Conservation (phyloP, 1,140 invertebrate genomes). For the Drosophila mauritiana region DNA sequence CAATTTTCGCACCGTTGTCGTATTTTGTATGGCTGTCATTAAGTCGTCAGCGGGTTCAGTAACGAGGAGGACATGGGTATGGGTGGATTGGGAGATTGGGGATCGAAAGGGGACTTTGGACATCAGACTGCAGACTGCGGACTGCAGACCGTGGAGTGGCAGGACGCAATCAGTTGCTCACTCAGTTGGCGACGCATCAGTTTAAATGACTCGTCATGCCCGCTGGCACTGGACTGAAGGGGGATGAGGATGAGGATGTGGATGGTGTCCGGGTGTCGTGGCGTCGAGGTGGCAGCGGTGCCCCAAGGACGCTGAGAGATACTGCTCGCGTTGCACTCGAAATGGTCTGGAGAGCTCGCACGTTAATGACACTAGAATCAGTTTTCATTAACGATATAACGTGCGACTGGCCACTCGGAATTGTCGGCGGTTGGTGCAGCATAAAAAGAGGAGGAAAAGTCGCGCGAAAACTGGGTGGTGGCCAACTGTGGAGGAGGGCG, state of each 20-base stretch:
- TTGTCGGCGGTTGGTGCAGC: background rate
- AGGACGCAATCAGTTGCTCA: slow-evolving; percentile 73
- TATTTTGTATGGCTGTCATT: slow-evolving; percentile 81
- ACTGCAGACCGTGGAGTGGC: slow-evolving; percentile 22
- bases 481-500: background rate
- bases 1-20: slow-evolving; percentile 79
- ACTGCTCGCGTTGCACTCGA: slow-evolving; percentile 59
- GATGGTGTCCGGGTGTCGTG: background rate
- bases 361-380: slow-evolving; percentile 83
- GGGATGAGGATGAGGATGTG: background rate
- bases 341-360: slow-evolving; percentile 69
- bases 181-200: slow-evolving; percentile 62
- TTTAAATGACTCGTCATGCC: slow-evolving; percentile 68
- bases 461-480: background rate
- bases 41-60: slow-evolving; percentile 74
- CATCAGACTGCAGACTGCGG: background rate
- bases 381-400: slow-evolving; percentile 82
- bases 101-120: background rate
- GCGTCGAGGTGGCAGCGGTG: slow-evolving; percentile 4
- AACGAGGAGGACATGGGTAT: slow-evolving; percentile 47
- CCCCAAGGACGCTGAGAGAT: slow-evolving; percentile 35
- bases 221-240: slow-evolving; percentile 12
- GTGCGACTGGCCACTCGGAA: slow-evolving; percentile 46
- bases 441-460: slow-evolving; percentile 20
- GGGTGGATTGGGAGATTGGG: background rate